Evolutionary conservation across 2,888 invertebrate genomes (phyloP).

Genomic region (Scaptomyza flava): DNA sequence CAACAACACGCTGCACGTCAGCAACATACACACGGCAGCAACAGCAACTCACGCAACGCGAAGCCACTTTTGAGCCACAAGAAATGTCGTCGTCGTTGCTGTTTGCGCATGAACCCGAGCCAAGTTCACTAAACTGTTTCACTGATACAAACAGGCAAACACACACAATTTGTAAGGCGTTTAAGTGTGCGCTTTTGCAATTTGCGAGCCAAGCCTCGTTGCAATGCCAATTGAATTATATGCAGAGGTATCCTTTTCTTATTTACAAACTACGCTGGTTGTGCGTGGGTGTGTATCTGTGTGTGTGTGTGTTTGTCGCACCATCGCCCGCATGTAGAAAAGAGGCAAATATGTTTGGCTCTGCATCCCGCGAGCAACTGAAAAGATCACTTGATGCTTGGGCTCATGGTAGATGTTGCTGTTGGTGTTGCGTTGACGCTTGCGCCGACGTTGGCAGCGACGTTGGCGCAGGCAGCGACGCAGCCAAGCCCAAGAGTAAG

Average conservation of each 20-base stretch:
- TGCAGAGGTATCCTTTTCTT: conserved; percentile 50
- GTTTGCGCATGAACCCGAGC: conserved; percentile 25
- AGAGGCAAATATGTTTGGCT: conserved; percentile 57
- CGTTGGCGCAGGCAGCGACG: conserved; percentile 4
- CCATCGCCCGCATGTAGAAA: conserved; percentile 32
- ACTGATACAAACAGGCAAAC: conserved; percentile 15
- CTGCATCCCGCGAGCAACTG: conserved; percentile 67
- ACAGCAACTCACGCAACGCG: conserved; percentile 40
- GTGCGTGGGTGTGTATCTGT: conserved; percentile 13
- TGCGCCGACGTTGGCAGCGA: conserved; percentile 1
- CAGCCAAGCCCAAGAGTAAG: conserved; percentile 9
- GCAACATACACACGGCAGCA: conserved; percentile 20
- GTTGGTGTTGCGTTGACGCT: conserved; percentile 2
- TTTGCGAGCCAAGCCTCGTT: conserved; percentile 56
- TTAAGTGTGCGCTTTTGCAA: conserved; percentile 45
- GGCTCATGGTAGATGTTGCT: conserved; percentile 31
- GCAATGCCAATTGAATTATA: conserved; percentile 19
- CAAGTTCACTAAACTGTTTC: conserved; percentile 72
- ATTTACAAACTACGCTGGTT: conserved; percentile 3
- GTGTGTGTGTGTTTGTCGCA: conserved; percentile 23
- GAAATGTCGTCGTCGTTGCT: conserved; percentile 37
- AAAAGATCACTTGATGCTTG: conserved; percentile 50
- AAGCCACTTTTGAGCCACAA: conserved; percentile 13
- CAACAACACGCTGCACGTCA: conserved; percentile 27
- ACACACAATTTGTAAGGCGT: conserved; percentile 65